Evolutionary conservation across 2,888 invertebrate species (phyloP), one percentile per base, ranked within the genome.

Genomic region (Papilio protenor): DNA sequence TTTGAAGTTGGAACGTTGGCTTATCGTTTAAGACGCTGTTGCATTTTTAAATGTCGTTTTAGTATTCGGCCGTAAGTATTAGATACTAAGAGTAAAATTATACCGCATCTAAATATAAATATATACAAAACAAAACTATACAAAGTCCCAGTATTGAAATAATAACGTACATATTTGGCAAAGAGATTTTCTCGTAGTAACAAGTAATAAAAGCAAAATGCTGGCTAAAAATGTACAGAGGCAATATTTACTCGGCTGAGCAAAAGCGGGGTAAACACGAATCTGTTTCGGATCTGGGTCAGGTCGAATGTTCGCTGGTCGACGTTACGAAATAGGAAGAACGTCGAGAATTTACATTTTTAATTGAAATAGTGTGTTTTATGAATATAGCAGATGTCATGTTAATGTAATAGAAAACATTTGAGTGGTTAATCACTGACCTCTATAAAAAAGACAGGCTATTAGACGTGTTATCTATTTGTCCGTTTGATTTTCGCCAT

Each of bases 271-370:
- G 75, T 72, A 78, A 75, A 78, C 78, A 78, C 18, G 79, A 78
- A 81, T 83, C 79, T 80, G 81, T 81, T 81, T 76, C 21, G 74
- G 77, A 83, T 81, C 69, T 82, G 79, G 83, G 83, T 83, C 83
- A 82, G 79, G 76, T 80, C 70, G 80, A 81, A 81, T 77, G 76
- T 77, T 77, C 21, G 73, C 57, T 55, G 47, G 27, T 55, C 69
- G 45, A 21, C 47, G 45, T 77, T 77, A 47, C 69, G 66, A 64
- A 69, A 74, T 74, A 74, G 69, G 69, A 77, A 70, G 59, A 45
- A 64, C 10, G 2, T 55, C 27, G 59, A 40, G 47, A 64, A 72
- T 77, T 66, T 66, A 52, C 57, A 66, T 73, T 59, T 59, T 52
- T 75, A 45, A 69, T 69, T 69, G 12, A 45, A 69, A 45, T 45